Evolutionary conservation across 2,797 vertebrate genomes (phyloP).

Genomic region (Mastacembelus armatus): DNA sequence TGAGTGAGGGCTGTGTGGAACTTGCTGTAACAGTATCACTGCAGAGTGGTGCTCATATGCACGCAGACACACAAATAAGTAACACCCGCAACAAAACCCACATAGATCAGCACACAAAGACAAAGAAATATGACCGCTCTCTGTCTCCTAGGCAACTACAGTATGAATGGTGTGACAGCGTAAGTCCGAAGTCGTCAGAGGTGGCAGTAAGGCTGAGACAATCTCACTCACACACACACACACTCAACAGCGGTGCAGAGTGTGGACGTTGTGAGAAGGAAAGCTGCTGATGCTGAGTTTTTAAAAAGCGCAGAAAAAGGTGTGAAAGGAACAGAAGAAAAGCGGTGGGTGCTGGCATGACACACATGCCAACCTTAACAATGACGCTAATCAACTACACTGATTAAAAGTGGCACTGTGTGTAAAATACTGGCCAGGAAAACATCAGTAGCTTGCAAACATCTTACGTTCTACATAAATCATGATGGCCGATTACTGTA

Average conservation of each 20-base stretch:
- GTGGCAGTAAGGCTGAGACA: conserved; percentile 11
- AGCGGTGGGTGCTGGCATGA: not conserved
- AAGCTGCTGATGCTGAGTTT: conserved; percentile 31
- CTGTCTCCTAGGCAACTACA: conserved; percentile 44
- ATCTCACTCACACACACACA: not conserved
- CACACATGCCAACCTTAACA: conserved; percentile 48
- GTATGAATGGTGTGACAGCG: conserved; percentile 39
- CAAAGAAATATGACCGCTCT: conserved; percentile 18
- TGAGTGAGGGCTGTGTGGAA: conserved; percentile 18
- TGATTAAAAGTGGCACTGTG: conserved; percentile 60
- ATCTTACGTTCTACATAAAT: conserved; percentile 65
- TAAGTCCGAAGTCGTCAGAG: conserved; percentile 42
- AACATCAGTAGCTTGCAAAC: conserved; percentile 58
- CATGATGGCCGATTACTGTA: conserved; percentile 62
- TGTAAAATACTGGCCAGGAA: conserved; percentile 48
- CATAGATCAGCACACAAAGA: conserved; percentile 21
- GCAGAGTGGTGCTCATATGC: conserved; percentile 5
- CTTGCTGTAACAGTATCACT: conserved; percentile 24
- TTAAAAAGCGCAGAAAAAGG: not conserved
- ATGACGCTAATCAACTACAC: conserved; percentile 54
- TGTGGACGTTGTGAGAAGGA: conserved; percentile 1
- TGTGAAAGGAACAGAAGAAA: not conserved
- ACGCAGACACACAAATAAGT: not conserved
- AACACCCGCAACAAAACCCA: not conserved
- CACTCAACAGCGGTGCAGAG: not conserved